phyloP scores from a whole-genome alignment of 2,888 invertebrate genomes.

The Lamellibrachia columna region DNA sequence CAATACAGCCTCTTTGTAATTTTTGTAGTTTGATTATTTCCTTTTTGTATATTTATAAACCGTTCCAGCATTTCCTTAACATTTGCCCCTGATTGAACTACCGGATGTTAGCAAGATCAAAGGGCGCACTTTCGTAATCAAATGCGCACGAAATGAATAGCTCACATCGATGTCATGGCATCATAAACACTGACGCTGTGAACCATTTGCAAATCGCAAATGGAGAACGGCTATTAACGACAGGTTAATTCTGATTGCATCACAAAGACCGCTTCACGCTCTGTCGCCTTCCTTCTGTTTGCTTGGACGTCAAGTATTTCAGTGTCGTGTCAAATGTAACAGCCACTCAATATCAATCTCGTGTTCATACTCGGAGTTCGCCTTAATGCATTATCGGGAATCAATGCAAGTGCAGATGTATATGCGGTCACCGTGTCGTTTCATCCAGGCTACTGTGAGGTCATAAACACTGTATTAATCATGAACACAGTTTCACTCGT shows the following conservation, averaged over 20 bases:
- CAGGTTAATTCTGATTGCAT: neutral
- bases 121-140: neutral
- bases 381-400: neutral
- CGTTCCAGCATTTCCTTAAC: no score
- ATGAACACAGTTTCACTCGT: neutral
- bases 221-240: neutral
- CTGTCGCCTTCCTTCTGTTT: neutral
- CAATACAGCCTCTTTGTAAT: no score
- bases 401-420: neutral
- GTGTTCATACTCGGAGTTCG: neutral
- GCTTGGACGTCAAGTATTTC: neutral
- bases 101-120: no score
- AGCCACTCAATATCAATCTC: neutral
- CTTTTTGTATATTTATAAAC: no score
- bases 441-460: neutral
- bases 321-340: slow-evolving; percentile 1
- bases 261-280: neutral
- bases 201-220: neutral
- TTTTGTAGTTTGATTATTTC: no score
- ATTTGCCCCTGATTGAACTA: no score
- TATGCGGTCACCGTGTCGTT: neutral
- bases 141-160: neutral
- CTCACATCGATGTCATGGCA: no score
- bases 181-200: neutral
- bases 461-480: neutral